phyloP scores from a whole-genome alignment of 2,113 vertebrate species.

The Meles meles region DNA sequence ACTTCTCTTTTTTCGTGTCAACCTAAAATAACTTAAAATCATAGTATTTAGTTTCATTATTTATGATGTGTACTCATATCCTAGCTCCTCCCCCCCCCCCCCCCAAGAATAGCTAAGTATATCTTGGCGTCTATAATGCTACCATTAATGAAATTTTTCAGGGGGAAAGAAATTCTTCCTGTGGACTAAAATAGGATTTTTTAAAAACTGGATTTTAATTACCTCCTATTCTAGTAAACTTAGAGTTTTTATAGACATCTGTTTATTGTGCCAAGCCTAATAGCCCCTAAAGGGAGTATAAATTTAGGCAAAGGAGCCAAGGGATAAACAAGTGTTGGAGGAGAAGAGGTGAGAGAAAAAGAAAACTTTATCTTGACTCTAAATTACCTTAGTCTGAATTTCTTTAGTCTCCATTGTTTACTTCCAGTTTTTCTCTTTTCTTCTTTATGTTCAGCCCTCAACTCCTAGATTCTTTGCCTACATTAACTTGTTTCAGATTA shows the following conservation, averaged over 20 bases:
- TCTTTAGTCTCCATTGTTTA: not conserved
- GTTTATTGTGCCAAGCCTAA: not conserved
- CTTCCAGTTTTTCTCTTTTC: not conserved
- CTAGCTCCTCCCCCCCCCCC: not conserved
- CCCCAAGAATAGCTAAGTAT: not conserved
- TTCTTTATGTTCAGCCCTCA: not conserved
- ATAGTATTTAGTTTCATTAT: not conserved
- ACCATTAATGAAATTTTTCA: slow-evolving; percentile 9
- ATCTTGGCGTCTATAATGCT: not conserved
- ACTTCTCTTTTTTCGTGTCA: not conserved
- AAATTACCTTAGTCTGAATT: not conserved
- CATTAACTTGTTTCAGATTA: not conserved
- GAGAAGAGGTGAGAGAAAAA: not conserved
- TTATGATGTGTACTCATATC: not conserved
- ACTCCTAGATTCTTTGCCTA: not conserved
- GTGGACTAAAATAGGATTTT: not conserved
- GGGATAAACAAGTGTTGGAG: not conserved
- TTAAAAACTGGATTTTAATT: not conserved
- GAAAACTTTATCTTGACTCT: not conserved
- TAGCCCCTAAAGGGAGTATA: not conserved
- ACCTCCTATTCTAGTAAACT: not conserved
- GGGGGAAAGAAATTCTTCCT: not conserved
- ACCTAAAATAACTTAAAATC: not conserved
- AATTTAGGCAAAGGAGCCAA: slow-evolving; percentile 17
- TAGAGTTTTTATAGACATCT: not conserved